Percentiles rank a stretch among this genome's conserved stretches.
Evolutionary conservation across 2,113 vertebrate genomes (phyloP).

Genomic region (Oreochromis spilurus): DNA sequence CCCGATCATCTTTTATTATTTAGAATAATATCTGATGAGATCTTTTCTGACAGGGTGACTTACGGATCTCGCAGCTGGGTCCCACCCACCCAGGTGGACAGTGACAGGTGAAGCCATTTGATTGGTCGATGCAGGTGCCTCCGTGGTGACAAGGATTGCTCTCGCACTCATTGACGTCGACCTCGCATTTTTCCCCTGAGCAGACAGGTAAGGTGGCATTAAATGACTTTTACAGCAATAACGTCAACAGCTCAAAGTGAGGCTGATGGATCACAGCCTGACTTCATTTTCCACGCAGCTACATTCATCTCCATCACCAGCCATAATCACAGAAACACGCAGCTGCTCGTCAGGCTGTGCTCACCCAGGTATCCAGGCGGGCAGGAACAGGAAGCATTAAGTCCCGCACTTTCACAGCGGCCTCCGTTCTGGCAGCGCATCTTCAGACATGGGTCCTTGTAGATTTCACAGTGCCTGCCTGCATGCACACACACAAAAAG

Average conservation of each 20-base stretch:
- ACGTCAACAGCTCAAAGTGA: neutral
- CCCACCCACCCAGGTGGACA: slow-evolving; percentile 94
- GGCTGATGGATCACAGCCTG: neutral
- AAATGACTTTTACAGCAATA: neutral
- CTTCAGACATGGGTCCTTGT: slow-evolving; percentile 89
- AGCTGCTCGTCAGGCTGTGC: neutral
- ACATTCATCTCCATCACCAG: neutral
- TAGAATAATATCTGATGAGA: neutral
- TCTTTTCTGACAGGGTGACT: slow-evolving; percentile 63
- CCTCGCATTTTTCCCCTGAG: slow-evolving; percentile 89
- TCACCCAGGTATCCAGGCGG: slow-evolving; percentile 83
- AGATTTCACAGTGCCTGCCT: slow-evolving; percentile 91
- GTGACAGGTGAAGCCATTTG: slow-evolving; percentile 89
- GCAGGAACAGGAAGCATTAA: slow-evolving; percentile 87
- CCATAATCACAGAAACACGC: neutral
- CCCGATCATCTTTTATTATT: neutral
- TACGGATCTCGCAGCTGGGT: slow-evolving; percentile 95
- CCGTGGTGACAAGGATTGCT: slow-evolving; percentile 92
- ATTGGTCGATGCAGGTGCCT: slow-evolving; percentile 90
- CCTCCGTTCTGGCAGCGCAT: slow-evolving; percentile 89
- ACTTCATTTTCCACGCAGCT: neutral
- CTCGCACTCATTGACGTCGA: slow-evolving; percentile 89
- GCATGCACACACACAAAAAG: neutral
- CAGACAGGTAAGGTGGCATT: neutral
- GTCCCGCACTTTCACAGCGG: slow-evolving; percentile 81